Evolutionary conservation across 2,113 vertebrate species (phyloP), one percentile per base, ranked within the genome.

Genomic region (Setophaga petechia): DNA sequence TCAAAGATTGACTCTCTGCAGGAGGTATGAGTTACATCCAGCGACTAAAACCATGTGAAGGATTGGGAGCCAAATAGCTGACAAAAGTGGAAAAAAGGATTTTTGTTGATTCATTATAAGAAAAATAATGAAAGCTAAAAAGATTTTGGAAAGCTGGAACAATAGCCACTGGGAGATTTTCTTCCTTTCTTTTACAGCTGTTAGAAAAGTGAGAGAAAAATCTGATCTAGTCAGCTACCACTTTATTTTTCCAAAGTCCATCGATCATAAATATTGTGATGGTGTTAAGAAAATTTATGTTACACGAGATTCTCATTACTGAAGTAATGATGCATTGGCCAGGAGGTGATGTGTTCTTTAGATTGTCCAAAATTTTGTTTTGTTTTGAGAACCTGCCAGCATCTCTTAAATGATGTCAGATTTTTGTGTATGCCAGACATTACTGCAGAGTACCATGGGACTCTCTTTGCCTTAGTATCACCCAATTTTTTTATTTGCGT

Each of bases 401-500:
- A 82, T 83, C 71, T 86, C 88, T 95, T 94, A 86, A 96, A 91
- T 96, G 68, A 97, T 57, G 55, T 93, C 95, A 97, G 92, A n/a
- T 52, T 95, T 94, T 94, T 33, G 3, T 69, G 23, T 73, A 63
- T 96, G 96, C 98, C 97, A 98, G 82, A 95, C 95, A 92, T 87
- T 75, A 93, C 93, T 93, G 90, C 84, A 95, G 87, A 93, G 58
- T 97, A 94, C 66, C 96, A 93, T 61, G 96, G 86, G 94, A 98
- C 84, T 59, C 21, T 96, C 91, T 95, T 92, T 92, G 37, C 92
- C 86, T 95, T 90, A 85, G 75, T 93, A 87, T 90, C 67, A 87
- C 57, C 9, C 54, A 95, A 69, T 92, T 76, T 92, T 71, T 88
- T 33, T n/a, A 8, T 37, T 41, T 24, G 17, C 25, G 69, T 3